These are phyloP conservation scores for Hylomyscus alleni DNA, from an alignment of 2,797 vertebrate genomes.

Conservation along the genomic window DNA sequence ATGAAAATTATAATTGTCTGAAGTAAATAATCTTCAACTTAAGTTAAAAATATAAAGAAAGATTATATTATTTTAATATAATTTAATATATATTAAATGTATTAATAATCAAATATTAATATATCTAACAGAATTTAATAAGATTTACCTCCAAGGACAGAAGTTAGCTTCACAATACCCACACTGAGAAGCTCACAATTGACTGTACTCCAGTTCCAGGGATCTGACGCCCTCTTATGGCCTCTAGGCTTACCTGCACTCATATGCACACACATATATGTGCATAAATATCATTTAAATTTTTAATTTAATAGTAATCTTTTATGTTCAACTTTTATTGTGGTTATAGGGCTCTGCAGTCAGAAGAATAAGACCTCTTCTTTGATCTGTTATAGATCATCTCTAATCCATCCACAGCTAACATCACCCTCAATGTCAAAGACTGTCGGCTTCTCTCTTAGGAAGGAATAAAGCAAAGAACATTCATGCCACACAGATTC, in stretches of 20 bases:
- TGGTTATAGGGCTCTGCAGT: background rate
- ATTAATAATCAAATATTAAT: too few species aligned
- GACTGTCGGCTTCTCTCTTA: background rate
- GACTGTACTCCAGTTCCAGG: background rate
- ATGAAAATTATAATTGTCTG: background rate
- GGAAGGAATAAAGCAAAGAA: background rate
- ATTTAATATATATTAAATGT: too few species aligned
- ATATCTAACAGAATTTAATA: too few species aligned
- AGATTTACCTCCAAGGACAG: background rate
- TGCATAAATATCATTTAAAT: background rate
- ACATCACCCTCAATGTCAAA: background rate
- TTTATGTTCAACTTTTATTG: background rate
- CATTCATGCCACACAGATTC: background rate
- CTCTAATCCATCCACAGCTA: background rate
- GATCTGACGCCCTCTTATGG: background rate
- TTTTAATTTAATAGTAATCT: background rate
- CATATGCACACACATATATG: background rate
- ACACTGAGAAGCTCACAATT: too few species aligned
- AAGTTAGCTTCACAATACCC: background rate
- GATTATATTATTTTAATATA: too few species aligned
- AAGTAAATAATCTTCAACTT: conserved; percentile 11
- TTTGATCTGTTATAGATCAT: background rate
- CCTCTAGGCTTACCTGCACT: background rate
- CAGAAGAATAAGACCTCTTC: background rate
- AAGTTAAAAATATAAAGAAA: background rate